Evolutionary conservation across 2,113 vertebrate species (phyloP).

Genomic region (Accipiter cooperii): DNA sequence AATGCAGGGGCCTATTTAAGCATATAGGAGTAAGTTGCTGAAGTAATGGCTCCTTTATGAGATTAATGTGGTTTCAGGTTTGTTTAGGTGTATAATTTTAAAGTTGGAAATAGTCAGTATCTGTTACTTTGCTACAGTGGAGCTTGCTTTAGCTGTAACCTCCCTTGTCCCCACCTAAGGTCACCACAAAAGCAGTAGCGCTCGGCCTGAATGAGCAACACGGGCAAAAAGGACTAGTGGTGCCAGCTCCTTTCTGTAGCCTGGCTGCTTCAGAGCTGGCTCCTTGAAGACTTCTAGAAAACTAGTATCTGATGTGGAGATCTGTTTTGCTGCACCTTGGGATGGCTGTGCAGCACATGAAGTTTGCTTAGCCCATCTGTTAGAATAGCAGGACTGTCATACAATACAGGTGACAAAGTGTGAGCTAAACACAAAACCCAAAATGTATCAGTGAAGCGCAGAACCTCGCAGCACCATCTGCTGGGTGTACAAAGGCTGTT

Average conservation of each 20-base stretch:
- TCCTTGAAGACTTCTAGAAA: not conserved
- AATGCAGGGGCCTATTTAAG: not conserved
- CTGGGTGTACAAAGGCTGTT: not conserved
- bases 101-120: not conserved
- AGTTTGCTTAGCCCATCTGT: not conserved
- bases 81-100: not conserved
- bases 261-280: not conserved
- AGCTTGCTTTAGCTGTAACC: not conserved
- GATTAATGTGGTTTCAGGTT: not conserved
- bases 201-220: not conserved
- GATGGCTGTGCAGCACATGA: not conserved
- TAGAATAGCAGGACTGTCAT: accelerated
- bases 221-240: not conserved
- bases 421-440: accelerated
- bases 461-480: not conserved
- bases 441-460: not conserved
- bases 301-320: not conserved
- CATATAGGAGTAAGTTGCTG: not conserved
- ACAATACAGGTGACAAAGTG: too few species aligned
- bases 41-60: not conserved
- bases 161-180: not conserved
- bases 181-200: not conserved
- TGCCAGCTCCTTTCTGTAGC: not conserved
- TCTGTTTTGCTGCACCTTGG: not conserved
- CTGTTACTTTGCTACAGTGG: not conserved